Base-by-base conservation (phyloP, 1,140 invertebrate species). In the Drosophila triauraria region DNA sequence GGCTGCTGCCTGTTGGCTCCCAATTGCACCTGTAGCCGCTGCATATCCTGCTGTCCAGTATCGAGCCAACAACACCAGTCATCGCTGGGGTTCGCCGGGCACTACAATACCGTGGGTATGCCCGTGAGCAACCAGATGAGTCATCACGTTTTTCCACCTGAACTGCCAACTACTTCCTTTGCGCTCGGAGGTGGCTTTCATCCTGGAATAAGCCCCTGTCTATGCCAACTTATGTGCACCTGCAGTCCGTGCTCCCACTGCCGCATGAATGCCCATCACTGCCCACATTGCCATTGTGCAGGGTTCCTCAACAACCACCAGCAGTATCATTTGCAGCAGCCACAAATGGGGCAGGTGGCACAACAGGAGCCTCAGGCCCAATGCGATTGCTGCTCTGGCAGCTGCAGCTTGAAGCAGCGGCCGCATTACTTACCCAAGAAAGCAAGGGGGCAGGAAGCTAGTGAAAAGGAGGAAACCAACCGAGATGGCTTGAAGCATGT, bases 1-100 rank as follows among this genome's bases (percentile, higher is more conserved):
- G 7, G 53, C 25, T 82, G 57, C 44, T 69, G 68, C 17, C 20
- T 64, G 44, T 4, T 64, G 40, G 50, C 27, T 9, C 30, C 35
- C 4, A 27, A 17, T 12, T 42, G 46, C 64, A 30, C 13, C 64
- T 62, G 30, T n/a, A 47, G 25, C 35, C 32, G 43, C 6, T 47
- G 4, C 8, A 9, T 12, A 17, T 51, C 35, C 46, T 68, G 46
- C 38, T 51, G 56, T 58, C 35, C 65, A 7, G 3, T 32, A 12
- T 12, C 35, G 10, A 40, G 2, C 20, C 25, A 12, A 6, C 56
- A 62, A 30, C 27, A 54, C 2, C 59, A 59, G 17, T 42, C 71
- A 12, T 15, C 56, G 0, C 30, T 68, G 13, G 48, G 53, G 48
- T 68, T 43, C 3, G 8, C 17, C n/a, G 27, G 38, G 2, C 17